phyloP scores from a whole-genome alignment of 2,797 vertebrate genomes.

The Phoxinus dragarum region DNA sequence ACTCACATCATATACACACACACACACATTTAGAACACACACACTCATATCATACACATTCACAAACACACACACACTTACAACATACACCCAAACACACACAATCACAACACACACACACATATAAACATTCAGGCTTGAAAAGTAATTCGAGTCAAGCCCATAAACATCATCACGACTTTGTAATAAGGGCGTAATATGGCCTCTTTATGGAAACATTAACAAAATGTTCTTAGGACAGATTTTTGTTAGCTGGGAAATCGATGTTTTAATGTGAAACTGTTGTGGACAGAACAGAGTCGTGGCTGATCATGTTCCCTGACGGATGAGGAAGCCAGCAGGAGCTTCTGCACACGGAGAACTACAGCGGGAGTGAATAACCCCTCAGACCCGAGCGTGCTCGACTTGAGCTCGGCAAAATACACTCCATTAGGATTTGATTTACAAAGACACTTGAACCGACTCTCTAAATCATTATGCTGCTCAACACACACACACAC shows the following conservation, averaged over 20 bases:
- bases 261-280: neutral
- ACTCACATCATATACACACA: too few species aligned
- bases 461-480: slow-evolving; percentile 1
- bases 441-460: neutral
- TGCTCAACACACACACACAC: neutral
- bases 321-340: neutral
- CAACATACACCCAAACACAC: too few species aligned
- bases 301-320: neutral
- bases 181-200: neutral
- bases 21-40: too few species aligned
- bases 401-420: neutral
- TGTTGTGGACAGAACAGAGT: neutral
- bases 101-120: too few species aligned
- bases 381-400: neutral
- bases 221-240: neutral
- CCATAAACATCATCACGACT: neutral
- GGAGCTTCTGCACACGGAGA: neutral
- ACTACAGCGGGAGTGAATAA: neutral
- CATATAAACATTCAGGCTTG: too few species aligned
- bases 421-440: neutral
- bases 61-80: too few species aligned
- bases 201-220: neutral
- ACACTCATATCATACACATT: too few species aligned
- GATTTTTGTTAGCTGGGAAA: neutral
- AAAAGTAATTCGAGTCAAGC: neutral